Percentiles rank a stretch among this genome's conserved stretches.
Conservation (phyloP, 2,797 vertebrate species). For the Loriculus beryllinus region DNA sequence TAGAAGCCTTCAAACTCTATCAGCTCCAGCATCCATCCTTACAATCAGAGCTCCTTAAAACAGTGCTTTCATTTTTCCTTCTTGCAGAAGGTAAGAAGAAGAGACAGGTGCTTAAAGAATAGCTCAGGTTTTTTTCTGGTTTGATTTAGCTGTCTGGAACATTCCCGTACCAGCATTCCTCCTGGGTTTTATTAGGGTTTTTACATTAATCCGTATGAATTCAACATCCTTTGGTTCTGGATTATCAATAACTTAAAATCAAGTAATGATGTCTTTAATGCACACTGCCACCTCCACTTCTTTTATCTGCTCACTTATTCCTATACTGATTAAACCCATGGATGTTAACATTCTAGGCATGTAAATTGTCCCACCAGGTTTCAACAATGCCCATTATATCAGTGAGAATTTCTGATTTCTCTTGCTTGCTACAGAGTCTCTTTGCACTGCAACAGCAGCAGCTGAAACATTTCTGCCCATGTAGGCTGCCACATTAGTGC, state of each 20-base stretch:
- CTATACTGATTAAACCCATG: neutral
- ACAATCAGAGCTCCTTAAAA: conserved; percentile 20
- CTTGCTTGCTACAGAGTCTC: neutral
- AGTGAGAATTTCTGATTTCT: neutral
- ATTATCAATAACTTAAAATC: conserved; percentile 39
- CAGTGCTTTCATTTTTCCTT: neutral
- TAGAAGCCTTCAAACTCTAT: conserved; percentile 36
- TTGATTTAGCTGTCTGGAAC: conserved; percentile 23
- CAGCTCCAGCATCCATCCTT: neutral
- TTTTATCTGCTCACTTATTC: conserved; percentile 1
- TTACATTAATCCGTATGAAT: neutral
- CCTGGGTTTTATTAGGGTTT: conserved; percentile 3
- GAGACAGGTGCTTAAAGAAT: neutral
- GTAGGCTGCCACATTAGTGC: neutral
- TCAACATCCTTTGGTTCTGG: neutral
- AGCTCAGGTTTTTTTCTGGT: neutral
- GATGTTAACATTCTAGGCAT: conserved; percentile 20
- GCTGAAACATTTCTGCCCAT: neutral
- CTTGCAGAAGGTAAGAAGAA: neutral
- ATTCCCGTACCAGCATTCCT: neutral
- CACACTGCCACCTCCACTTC: neutral
- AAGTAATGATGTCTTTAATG: conserved; percentile 14
- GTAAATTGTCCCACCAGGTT: conserved; percentile 2
- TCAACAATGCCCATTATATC: neutral
- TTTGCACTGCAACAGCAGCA: neutral